phyloP scores from a whole-genome alignment of 2,797 vertebrate genomes.

The Delichon dasypus region DNA sequence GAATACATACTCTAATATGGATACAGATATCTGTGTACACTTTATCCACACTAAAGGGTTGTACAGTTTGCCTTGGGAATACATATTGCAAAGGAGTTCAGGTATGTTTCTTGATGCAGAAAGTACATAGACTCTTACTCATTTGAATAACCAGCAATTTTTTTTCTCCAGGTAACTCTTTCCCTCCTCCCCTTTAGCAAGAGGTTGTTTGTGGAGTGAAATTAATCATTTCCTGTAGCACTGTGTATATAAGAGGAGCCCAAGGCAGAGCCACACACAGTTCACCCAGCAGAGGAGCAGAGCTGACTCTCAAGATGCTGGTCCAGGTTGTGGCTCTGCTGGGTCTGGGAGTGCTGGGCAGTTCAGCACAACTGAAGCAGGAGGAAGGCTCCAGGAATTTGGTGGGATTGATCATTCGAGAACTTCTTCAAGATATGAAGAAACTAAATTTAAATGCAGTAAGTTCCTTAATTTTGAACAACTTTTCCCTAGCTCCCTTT shows the following conservation, averaged over 20 bases:
- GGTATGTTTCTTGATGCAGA: background rate
- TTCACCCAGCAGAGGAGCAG: background rate
- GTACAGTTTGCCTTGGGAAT: background rate
- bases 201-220: constrained; percentile 76
- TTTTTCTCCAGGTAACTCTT: constrained; percentile 76
- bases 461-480: background rate
- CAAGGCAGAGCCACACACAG: constrained; percentile 6
- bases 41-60: background rate
- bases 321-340: constrained; percentile 12
- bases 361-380: background rate
- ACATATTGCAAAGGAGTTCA: background rate
- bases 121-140: background rate
- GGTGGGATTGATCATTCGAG: background rate
- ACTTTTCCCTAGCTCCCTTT: background rate
- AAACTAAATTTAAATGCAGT: background rate
- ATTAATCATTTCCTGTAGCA: constrained; percentile 82
- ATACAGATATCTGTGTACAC: background rate
- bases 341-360: background rate
- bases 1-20: accelerated
- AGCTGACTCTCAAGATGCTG: constrained; percentile 21
- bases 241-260: constrained; percentile 69
- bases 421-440: background rate
- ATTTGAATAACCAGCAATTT: constrained; percentile 72
- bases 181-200: constrained; percentile 56
- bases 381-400: accelerated